Base-by-base conservation (phyloP, 2,797 vertebrate species). In the Malurus splendens region DNA sequence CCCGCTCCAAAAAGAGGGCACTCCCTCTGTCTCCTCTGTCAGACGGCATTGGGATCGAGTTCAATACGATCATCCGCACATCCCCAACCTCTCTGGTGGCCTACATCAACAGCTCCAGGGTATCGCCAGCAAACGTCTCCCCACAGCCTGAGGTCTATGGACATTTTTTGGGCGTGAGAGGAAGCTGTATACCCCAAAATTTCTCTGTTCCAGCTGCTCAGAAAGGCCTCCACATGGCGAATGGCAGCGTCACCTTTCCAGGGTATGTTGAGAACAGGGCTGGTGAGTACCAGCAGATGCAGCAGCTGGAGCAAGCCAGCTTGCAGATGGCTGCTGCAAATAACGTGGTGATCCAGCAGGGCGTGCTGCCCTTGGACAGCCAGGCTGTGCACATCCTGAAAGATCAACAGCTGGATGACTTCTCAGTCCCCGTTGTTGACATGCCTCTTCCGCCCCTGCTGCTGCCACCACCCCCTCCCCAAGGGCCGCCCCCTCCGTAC, bases 71-170 rank as follows among this genome's bases (percentile, higher is more conserved):
- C 89, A 99, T 99, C 78, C 98, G 98, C 75, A 99, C 99, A 8
- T 99, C 98, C 4, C 99, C 99, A 57, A 98, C 98, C 1, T 99
- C 99, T 3, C 96, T 99, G 62, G 98, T 99, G 75, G 99, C 99
- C 39, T 99, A 99, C 66, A 98, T 99, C 91, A 99, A 98, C 14
- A 97, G 98, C 23, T 98, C 98, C 13, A 98, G 97, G 57, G 96
- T 96, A 74, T 98, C 98, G 4, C 98, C 98, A 1, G 96, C 97
- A 38, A 97, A 96, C 4, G 30, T 97, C 44, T 99, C 98, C 5
- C 98, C 98, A 3, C 98, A 98, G 75, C 97, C 98, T 6, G 99
- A 99, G 28, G 98, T 99, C 76, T 99, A 98, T 6, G 99, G 99
- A 22, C 99, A 99, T 95, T 99, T 99, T 83, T 91, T 99, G 88